Percentiles rank a stretch among this genome's conserved stretches.
phyloP scores from a whole-genome alignment of 2,888 invertebrate species.

The Parnassius glacialis region DNA sequence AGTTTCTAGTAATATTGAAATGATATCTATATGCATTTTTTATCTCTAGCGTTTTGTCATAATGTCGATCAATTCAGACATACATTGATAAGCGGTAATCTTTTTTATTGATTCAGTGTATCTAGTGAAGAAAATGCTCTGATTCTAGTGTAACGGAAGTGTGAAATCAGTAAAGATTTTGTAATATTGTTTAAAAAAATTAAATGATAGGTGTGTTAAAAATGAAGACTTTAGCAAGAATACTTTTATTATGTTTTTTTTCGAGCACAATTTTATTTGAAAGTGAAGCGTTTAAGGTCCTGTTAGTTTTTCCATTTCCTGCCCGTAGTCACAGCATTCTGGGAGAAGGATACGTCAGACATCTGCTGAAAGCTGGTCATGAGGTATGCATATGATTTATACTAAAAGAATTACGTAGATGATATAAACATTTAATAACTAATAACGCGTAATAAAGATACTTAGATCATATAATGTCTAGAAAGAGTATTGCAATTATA shows the following conservation, averaged over 20 bases:
- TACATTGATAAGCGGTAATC: too few species aligned
- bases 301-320: constrained; percentile 46
- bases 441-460: too few species aligned
- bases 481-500: too few species aligned
- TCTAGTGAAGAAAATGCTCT: not conserved
- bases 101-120: too few species aligned
- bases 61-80: too few species aligned
- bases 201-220: not conserved
- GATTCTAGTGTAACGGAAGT: too few species aligned
- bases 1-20: too few species aligned
- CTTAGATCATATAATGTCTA: too few species aligned
- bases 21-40: too few species aligned
- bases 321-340: constrained; percentile 49
- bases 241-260: not conserved
- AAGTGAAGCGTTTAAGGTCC: constrained; percentile 41
- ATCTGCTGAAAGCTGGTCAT: constrained; percentile 48
- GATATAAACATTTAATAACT: too few species aligned
- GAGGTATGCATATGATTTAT: constrained; percentile 39
- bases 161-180: not conserved
- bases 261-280: not conserved
- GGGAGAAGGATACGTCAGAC: constrained; percentile 44
- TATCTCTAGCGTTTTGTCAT: too few species aligned
- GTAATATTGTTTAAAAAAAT: not conserved
- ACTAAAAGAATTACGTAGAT: too few species aligned
- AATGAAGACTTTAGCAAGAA: not conserved